Evolutionary conservation across 1,140 invertebrate genomes (phyloP), one percentile per base, ranked within the genome.

Genomic region (Drosophila nikananu): DNA sequence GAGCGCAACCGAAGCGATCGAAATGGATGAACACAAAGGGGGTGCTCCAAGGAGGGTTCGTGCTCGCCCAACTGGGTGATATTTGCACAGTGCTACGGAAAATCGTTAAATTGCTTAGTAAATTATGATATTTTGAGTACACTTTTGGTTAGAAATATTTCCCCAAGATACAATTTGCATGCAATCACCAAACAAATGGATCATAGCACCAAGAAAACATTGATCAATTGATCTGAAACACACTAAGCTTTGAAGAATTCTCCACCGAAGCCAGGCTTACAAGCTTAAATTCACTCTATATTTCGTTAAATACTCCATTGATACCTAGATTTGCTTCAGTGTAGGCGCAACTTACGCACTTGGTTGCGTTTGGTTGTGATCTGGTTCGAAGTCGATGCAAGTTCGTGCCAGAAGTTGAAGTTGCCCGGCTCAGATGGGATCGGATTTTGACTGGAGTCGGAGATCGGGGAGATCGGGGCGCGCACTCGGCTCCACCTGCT

Each of bases 1-100:
- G 67, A 89, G 83, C 84, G 72, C 63, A 81, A 81, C 84, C 66
- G 32, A 71, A 68, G 52, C 48, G 55, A 60, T 62, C 35, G 35
- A 39, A 39, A 17, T n/a, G 30, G 41, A 32, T 52, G 44, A 62
- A 10, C 12, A 19, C n/a, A 23, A 37, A 55, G 35, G 54, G 39
- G 37, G 55, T 39, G 49, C 21, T 21, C 25, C 4, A 9, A 23
- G 21, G 41, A n/a, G 35, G 59, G 46, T 30, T 46, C 8, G 41
- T 64, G 21, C 15, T 32, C n/a, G 59, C 60, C 23, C 19, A 58
- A 41, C 54, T 58, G 35, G 21, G 19, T 57, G 15, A 57, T 37
- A 15, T n/a, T 37, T 37, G 35, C 35, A 37, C 32, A 35, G 10
- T 10, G 12, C 32, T 12, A 35, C n/a, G n/a, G n/a, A 35, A 35